A percentile compares a stretch with the other conserved stretches of the same genome.
Conservation (phyloP, 2,113 vertebrate genomes). For the Lamprotornis superbus region DNA sequence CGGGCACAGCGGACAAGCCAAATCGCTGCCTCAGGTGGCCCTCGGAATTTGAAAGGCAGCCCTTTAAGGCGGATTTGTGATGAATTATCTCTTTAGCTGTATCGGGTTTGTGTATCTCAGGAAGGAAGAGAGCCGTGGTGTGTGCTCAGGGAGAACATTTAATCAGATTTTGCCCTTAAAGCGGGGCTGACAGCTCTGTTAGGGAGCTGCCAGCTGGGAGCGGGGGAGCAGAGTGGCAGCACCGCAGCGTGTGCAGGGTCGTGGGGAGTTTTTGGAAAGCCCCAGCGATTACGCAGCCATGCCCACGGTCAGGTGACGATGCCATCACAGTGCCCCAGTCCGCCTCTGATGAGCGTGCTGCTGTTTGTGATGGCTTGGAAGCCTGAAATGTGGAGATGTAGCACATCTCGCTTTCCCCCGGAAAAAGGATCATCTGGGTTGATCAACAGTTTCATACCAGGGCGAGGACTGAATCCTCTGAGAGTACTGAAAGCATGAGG, state of each 20-base stretch:
- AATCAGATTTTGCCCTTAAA: not conserved
- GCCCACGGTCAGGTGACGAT: not conserved
- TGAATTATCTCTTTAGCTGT: not conserved
- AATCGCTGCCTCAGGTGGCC: fast-evolving
- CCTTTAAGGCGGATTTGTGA: not conserved
- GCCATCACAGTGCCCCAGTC: not conserved
- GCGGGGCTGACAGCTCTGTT: fast-evolving
- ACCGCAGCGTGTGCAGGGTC: not conserved
- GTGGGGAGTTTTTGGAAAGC: not conserved
- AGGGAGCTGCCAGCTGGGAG: not conserved
- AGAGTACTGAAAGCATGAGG: not conserved
- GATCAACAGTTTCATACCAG: not conserved
- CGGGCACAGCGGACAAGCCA: not conserved
- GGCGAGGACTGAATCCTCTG: not conserved
- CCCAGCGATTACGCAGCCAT: not conserved
- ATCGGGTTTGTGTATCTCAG: fast-evolving
- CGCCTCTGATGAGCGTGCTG: not conserved
- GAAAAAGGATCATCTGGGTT: not conserved
- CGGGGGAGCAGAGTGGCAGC: not conserved
- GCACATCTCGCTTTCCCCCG: not conserved
- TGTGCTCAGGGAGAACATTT: not conserved
- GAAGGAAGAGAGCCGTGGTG: fast-evolving
- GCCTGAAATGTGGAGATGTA: not conserved
- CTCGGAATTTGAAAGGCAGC: not conserved
- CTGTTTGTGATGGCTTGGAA: not conserved